Conservation (phyloP, 2,113 vertebrate species). For the Cyprinodon tularosa region DNA sequence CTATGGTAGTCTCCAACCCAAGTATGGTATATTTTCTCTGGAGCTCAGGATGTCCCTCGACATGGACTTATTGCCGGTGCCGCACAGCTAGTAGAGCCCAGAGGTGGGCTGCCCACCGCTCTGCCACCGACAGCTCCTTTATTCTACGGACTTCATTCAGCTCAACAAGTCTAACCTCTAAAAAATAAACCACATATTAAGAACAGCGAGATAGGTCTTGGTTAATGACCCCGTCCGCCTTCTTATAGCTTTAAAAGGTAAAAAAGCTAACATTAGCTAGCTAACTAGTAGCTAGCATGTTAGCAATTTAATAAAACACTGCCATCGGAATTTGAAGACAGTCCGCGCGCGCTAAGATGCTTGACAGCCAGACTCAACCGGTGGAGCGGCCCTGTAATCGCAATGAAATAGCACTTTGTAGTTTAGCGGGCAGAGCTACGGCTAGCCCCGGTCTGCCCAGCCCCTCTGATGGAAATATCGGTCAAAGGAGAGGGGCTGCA, state of each 20-base stretch:
- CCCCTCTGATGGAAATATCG: slow-evolving; percentile 70
- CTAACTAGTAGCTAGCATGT: slow-evolving; percentile 68
- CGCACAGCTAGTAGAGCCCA: slow-evolving; percentile 62
- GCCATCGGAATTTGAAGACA: slow-evolving; percentile 62
- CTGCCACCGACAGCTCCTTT: slow-evolving; percentile 30
- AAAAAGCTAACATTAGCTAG: slow-evolving; percentile 62
- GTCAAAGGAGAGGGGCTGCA: slow-evolving; percentile 75
- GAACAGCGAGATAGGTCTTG: neutral
- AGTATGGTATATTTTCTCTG: slow-evolving; percentile 38
- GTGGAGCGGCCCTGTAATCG: slow-evolving; percentile 27
- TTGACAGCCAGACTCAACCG: slow-evolving; percentile 31
- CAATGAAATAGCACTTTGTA: slow-evolving; percentile 38
- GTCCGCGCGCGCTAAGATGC: slow-evolving; percentile 46
- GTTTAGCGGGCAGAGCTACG: slow-evolving; percentile 59
- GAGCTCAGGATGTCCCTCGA: slow-evolving; percentile 34
- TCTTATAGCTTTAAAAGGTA: slow-evolving; percentile 44
- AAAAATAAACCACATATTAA: neutral
- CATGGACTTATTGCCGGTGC: slow-evolving; percentile 53
- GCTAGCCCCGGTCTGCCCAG: slow-evolving; percentile 61
- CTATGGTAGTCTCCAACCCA: slow-evolving; percentile 39
- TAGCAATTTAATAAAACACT: slow-evolving; percentile 64
- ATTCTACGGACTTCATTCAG: neutral
- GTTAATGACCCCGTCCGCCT: slow-evolving; percentile 5
- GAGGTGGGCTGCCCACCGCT: slow-evolving; percentile 62
- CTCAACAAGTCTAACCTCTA: neutral